Base-by-base conservation (phyloP, 2,888 invertebrate species). In the Invenusta paracnida region DNA sequence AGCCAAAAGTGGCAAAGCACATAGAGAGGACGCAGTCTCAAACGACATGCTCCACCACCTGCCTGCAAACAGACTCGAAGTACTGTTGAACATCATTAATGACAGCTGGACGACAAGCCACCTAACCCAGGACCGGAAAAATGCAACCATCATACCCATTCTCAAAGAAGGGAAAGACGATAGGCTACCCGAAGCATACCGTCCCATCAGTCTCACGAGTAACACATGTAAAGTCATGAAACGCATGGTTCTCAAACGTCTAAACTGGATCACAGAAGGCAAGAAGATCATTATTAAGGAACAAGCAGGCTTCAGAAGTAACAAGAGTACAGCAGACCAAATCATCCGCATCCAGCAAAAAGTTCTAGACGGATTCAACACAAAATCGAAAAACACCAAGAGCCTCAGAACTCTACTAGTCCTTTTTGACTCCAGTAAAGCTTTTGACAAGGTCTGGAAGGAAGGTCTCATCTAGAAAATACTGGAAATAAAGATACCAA, bases 121-220 rank as follows among this genome's bases (percentile, higher is more conserved):
- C 25, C 5, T 13, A 23, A 5, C 23, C 23, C 73, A 73, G 23
- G 73, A 73, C 17, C 23, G 27, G 23, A 73, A 73, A 73, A 73
- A 73, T 25, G 73, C 11, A n/a, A 73, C 25, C 25, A 25, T 73
- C 27, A 73, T 73, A 5, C 73, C 48, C 5, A 73, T 73, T 23
- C 73, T 73, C 17, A 73, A 73, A 73, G 73, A 73, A 73, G 73
- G 73, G 17, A 73, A 73, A 73, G 73, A 73, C 27, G 73, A 73
- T 13, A 73, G 23, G 23, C 17, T 23, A 2, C 73, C 73, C 5
- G 48, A 73, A 73, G 11, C 73, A 5, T 73, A 73, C 27, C 5
- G 73, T 13, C 27, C 73, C 17, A 73, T 73, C 5, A 73, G 73
- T 23, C 73, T 73, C 23, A 73, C 27, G 17, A n/a, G 73, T 23